A percentile compares a stretch with the other conserved stretches of the same genome.
Conservation (phyloP, 2,113 vertebrate species). For the Leucopternis melanops region DNA sequence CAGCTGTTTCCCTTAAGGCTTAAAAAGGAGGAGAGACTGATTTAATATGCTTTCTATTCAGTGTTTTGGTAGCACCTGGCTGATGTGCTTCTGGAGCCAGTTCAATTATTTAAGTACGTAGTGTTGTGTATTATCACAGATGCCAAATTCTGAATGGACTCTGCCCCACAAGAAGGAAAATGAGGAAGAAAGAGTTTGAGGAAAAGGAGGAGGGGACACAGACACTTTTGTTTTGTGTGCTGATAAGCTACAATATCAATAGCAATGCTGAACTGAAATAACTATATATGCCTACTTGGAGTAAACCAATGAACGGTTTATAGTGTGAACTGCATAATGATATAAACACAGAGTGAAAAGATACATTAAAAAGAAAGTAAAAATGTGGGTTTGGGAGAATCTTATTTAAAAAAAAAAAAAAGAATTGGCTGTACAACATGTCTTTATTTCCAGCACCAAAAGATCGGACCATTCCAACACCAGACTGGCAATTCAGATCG, state of each 20-base stretch:
- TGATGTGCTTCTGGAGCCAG: not conserved
- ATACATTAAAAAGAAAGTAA: not conserved
- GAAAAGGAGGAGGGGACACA: not conserved
- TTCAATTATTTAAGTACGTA: not conserved
- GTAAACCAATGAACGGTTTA: not conserved
- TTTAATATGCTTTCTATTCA: not conserved
- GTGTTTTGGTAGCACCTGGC: not conserved
- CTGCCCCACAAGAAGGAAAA: not conserved
- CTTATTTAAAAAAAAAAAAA: not conserved
- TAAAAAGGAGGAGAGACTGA: not conserved
- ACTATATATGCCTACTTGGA: not conserved
- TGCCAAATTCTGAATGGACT: not conserved
- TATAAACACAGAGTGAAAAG: not conserved
- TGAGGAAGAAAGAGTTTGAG: not conserved
- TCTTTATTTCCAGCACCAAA: conserved; percentile 80
- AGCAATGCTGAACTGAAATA: not conserved
- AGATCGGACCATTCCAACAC: conserved; percentile 95
- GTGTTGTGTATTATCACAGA: not conserved
- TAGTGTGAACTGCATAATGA: not conserved
- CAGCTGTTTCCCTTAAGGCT: not conserved
- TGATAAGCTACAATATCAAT: not conserved
- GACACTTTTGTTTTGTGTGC: not conserved
- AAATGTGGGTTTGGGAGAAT: not conserved
- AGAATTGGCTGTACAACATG: not conserved
- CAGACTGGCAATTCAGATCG: conserved; percentile 90